Conservation (phyloP, 2,113 vertebrate genomes). For the Chaetorhynchus papuensis region DNA sequence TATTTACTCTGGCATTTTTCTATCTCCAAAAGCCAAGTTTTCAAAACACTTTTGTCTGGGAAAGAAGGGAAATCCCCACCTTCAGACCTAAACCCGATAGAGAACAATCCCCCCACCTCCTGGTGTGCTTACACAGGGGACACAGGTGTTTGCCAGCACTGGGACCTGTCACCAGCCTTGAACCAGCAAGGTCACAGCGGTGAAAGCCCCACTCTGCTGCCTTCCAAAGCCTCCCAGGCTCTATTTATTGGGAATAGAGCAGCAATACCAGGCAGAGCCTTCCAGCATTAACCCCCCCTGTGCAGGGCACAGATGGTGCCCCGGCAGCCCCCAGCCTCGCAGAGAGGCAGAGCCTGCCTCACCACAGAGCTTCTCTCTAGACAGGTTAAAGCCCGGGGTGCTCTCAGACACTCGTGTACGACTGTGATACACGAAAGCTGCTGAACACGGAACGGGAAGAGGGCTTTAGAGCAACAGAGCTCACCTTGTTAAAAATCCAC, state of each 20-base stretch:
- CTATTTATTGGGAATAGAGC: rapidly evolving
- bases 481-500: background rate
- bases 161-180: no score
- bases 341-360: no score
- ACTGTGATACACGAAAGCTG: rapidly evolving
- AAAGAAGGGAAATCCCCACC: background rate
- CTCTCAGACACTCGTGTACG: rapidly evolving
- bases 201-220: rapidly evolving
- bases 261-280: background rate
- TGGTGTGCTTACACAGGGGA: rapidly evolving
- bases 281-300: rapidly evolving
- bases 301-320: rapidly evolving
- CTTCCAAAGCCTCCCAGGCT: background rate
- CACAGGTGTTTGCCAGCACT: rapidly evolving
- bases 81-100: rapidly evolving
- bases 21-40: background rate
- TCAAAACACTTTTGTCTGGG: background rate
- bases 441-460: rapidly evolving
- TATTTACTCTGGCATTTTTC: background rate
- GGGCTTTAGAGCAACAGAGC: background rate
- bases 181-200: background rate
- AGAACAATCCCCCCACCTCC: background rate
- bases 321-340: background rate
- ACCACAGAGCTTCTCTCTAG: background rate
- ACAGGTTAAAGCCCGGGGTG: background rate